Conservation (phyloP, 2,113 vertebrate species). For the Rhipidura dahli region DNA sequence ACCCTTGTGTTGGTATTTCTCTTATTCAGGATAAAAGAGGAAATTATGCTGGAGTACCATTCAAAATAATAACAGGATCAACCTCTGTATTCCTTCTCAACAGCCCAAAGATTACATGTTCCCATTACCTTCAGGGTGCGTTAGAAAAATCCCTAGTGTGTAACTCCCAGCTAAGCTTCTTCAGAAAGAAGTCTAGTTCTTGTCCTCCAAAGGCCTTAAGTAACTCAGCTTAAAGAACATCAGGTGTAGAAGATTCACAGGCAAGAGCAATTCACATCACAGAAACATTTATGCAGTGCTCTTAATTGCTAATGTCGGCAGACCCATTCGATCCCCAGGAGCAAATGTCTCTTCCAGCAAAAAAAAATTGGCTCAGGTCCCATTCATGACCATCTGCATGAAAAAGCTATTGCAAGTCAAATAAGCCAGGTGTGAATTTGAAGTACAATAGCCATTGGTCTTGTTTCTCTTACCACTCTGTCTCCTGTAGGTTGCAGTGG, state of each 20-base stretch:
- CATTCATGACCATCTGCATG: not conserved
- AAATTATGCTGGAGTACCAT: not conserved
- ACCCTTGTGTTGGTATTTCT: not conserved
- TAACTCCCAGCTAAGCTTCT: slow-evolving; percentile 1
- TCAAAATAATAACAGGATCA: slow-evolving; percentile 7
- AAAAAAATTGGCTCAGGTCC: not conserved
- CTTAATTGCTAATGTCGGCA: not conserved
- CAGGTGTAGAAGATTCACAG: not conserved
- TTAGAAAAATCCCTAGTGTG: not conserved
- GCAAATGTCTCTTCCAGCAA: not conserved
- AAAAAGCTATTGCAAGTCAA: not conserved
- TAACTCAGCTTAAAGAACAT: not conserved
- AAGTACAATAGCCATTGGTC: not conserved
- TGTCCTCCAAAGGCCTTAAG: not conserved
- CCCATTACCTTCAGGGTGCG: not conserved
- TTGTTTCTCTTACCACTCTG: not conserved
- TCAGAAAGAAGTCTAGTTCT: not conserved
- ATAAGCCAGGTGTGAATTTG: not conserved
- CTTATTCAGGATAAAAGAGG: not conserved
- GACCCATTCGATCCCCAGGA: not conserved
- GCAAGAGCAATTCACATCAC: not conserved
- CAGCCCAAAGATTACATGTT: not conserved
- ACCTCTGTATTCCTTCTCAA: not conserved
- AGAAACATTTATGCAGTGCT: not conserved
- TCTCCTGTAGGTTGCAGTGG: not conserved